Conservation (phyloP, 2,113 vertebrate genomes). For the Formicarius rufipectus region DNA sequence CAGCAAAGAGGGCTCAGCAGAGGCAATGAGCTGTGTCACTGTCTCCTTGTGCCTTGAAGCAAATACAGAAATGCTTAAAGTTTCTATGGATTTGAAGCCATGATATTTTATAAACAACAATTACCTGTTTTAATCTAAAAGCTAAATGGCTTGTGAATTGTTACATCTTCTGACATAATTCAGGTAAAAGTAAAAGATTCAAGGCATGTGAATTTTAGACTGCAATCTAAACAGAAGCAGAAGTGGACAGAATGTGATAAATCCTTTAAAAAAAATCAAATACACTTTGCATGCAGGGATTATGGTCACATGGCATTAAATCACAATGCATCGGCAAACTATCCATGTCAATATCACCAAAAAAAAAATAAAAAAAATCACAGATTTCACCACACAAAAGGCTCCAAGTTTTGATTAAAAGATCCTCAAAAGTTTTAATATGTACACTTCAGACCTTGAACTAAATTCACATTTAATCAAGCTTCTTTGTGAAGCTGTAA, state of each 20-base stretch:
- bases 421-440: conserved; percentile 17
- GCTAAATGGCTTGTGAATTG: conserved; percentile 6
- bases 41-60: conserved; percentile 75
- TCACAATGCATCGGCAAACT: conserved; percentile 21
- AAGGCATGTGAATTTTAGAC: neutral
- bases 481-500: conserved; percentile 39
- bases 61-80: conserved; percentile 65
- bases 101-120: conserved; percentile 74
- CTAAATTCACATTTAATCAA: conserved; percentile 57
- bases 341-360: neutral
- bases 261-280: neutral
- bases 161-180: neutral
- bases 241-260: neutral
- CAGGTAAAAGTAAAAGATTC: neutral
- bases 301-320: neutral
- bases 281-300: neutral
- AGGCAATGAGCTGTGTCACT: conserved; percentile 82
- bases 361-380: conserved; percentile 7
- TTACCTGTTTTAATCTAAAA: conserved; percentile 61
- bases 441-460: neutral
- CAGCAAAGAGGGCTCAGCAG: conserved; percentile 74
- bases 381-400: neutral
- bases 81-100: conserved; percentile 26
- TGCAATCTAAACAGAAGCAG: neutral
- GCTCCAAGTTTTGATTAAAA: conserved; percentile 24